Evolutionary conservation across 2,797 vertebrate species (phyloP).

Genomic region (Dipus sagitta): DNA sequence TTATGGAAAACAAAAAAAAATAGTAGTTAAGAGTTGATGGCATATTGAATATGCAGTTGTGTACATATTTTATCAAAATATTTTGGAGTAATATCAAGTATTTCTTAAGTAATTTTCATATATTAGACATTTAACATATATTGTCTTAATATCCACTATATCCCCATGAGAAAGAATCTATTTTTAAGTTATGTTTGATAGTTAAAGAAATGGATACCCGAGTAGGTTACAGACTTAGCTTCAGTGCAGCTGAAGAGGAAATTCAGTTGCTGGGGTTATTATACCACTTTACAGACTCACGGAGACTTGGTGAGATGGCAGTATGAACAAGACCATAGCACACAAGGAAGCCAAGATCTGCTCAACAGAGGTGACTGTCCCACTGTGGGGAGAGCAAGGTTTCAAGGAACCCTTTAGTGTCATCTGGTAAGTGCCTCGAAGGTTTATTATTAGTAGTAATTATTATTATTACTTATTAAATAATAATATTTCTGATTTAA

Average conservation of each 20-base stretch:
- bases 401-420: not conserved
- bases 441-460: no score
- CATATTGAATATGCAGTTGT: not conserved
- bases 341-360: not conserved
- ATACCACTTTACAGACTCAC: not conserved
- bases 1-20: conserved; percentile 36
- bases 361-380: not conserved
- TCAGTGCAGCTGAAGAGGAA: not conserved
- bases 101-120: not conserved
- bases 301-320: not conserved
- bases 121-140: not conserved
- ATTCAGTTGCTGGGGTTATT: not conserved
- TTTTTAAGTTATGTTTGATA: not conserved
- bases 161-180: not conserved
- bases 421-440: not conserved
- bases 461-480: no score
- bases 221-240: not conserved
- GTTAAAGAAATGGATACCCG: not conserved
- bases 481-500: no score
- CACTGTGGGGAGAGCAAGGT: not conserved
- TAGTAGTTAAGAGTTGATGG: not conserved
- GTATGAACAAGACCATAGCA: not conserved
- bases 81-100: not conserved
- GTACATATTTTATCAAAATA: not conserved
- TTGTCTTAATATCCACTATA: conserved; percentile 40